Evolutionary conservation across 2,797 vertebrate genomes (phyloP).

Genomic region (Heteromormyrus szaboi): DNA sequence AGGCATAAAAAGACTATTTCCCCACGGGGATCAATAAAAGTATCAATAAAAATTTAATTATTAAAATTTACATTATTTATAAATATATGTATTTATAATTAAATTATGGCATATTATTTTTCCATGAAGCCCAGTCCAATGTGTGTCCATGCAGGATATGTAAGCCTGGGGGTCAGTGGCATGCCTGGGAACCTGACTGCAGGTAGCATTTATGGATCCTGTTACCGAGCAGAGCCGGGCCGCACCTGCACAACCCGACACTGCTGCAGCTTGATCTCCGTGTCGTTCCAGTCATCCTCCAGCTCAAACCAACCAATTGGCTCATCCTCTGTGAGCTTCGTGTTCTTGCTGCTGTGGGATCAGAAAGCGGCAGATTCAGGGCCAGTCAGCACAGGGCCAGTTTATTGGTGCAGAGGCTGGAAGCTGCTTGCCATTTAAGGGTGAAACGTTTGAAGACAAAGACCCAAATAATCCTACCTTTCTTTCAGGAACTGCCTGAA

Average conservation of each 20-base stretch:
- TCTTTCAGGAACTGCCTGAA: conserved; percentile 82
- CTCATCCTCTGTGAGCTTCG: conserved; percentile 73
- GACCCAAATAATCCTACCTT: conserved; percentile 58
- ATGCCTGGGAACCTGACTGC: neutral
- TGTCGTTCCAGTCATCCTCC: conserved; percentile 94
- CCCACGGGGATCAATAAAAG: too few relatives aligned
- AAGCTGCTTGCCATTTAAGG: neutral
- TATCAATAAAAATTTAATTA: neutral
- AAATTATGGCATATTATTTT: neutral
- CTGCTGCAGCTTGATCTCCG: conserved; percentile 85
- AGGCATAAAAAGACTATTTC: too few relatives aligned
- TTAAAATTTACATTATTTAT: neutral
- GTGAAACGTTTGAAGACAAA: neutral
- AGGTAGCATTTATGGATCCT: neutral
- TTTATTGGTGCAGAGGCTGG: neutral
- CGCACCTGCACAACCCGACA: conserved; percentile 82
- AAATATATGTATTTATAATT: neutral
- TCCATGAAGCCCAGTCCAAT: neutral
- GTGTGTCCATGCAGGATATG: neutral
- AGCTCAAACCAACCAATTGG: conserved; percentile 95
- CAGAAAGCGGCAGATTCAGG: conserved; percentile 35
- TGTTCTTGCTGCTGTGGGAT: conserved; percentile 30
- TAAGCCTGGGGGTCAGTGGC: neutral
- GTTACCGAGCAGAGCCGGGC: neutral
- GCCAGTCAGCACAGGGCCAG: conserved; percentile 11